phyloP scores from a whole-genome alignment of 2,113 vertebrate genomes.

The Myotis davidii region DNA sequence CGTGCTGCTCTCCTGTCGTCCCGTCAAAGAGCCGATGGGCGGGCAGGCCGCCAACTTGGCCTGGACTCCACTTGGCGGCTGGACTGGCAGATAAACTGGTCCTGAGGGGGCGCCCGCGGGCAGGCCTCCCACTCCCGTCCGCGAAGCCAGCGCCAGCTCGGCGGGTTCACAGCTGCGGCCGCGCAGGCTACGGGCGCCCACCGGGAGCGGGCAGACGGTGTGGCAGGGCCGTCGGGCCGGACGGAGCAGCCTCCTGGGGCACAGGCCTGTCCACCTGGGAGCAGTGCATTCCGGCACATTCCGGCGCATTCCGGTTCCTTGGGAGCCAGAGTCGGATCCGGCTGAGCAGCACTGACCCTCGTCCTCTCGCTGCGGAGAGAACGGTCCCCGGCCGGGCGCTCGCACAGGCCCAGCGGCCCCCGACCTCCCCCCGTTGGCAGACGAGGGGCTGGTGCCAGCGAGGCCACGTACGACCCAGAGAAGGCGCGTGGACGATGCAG shows the following conservation, averaged over 20 bases:
- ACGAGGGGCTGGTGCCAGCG: accelerated
- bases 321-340: not conserved
- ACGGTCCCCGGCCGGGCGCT: accelerated
- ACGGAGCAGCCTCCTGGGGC: not conserved
- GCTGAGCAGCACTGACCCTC: not conserved
- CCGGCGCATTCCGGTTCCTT: not conserved
- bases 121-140: conserved; percentile 27
- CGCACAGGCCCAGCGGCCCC: accelerated
- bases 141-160: not conserved
- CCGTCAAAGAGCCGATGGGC: conserved; percentile 67
- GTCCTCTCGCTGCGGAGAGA: not conserved
- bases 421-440: not conserved
- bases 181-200: conserved; percentile 48
- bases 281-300: not conserved
- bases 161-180: not conserved
- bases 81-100: conserved; percentile 71
- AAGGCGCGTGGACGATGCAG: not conserved
- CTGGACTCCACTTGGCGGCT: conserved; percentile 52
- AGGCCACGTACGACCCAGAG: not conserved
- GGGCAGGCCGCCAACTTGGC: conserved; percentile 71
- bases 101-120: conserved; percentile 33
- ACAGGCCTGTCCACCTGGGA: not conserved
- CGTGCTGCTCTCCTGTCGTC: conserved; percentile 51
- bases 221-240: not conserved
- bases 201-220: conserved; percentile 55